A percentile compares a stretch with the other conserved stretches of the same genome.
Evolutionary conservation across 2,113 vertebrate genomes (phyloP).

Genomic region (Irena cyanogastra): DNA sequence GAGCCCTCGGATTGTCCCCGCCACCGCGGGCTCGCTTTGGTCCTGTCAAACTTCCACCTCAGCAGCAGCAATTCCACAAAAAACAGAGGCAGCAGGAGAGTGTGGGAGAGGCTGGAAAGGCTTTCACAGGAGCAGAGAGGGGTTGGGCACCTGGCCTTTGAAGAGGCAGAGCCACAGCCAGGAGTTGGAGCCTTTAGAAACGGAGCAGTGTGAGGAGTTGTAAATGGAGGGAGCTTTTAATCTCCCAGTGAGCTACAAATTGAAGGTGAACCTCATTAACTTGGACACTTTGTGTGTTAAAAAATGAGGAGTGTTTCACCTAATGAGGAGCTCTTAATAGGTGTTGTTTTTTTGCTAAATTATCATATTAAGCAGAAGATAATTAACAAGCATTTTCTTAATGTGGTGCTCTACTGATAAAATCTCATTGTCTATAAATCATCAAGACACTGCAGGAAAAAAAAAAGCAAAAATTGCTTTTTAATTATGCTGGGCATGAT

Average conservation of each 20-base stretch:
- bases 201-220: not conserved
- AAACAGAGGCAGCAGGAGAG: not conserved
- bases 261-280: conserved; percentile 56
- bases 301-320: conserved; percentile 51
- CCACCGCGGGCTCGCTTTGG: not conserved
- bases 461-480: not conserved
- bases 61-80: not conserved
- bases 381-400: conserved; percentile 65
- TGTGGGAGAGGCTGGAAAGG: not conserved
- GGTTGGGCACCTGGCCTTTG: not conserved
- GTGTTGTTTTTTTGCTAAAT: conserved; percentile 58
- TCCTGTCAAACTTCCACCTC: not conserved
- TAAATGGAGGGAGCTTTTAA: conserved; percentile 23
- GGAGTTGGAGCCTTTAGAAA: not conserved
- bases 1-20: not conserved
- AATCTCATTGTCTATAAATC: conserved; percentile 53
- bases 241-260: conserved; percentile 34
- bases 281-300: conserved; percentile 40
- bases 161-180: not conserved
- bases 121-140: not conserved
- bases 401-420: conserved; percentile 41
- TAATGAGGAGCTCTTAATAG: conserved; percentile 65
- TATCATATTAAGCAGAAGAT: conserved; percentile 65
- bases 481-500: conserved; percentile 14
- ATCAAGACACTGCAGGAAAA: not conserved